A percentile compares a stretch with the other conserved stretches of the same genome.
Evolutionary conservation across 2,797 vertebrate genomes (phyloP).

Genomic region (Coregonus ussuriensis): DNA sequence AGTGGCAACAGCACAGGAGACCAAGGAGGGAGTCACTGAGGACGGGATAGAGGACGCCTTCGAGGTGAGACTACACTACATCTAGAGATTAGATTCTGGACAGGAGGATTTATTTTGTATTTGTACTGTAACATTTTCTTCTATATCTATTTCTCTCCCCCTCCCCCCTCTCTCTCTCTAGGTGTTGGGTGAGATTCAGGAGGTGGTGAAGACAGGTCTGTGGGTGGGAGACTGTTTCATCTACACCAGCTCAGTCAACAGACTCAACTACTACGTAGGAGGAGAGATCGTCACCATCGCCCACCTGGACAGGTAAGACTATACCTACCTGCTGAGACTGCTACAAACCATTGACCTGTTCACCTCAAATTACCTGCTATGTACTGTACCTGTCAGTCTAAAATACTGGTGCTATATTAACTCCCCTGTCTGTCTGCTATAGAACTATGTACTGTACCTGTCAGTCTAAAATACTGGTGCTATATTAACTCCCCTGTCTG

Average conservation of each 20-base stretch:
- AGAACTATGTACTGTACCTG: slow-evolving; percentile 81
- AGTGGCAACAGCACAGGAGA: slow-evolving; percentile 86
- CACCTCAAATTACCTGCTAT: no score
- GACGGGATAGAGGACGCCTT: slow-evolving; percentile 94
- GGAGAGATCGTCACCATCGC: slow-evolving; percentile 95
- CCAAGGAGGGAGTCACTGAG: slow-evolving; percentile 85
- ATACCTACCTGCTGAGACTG: no score
- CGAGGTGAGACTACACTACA: slow-evolving; percentile 73
- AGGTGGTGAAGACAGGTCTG: slow-evolving; percentile 90
- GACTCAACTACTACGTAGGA: slow-evolving; percentile 93
- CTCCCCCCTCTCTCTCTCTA: not conserved
- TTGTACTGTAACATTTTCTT: no score
- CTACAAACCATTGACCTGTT: no score
- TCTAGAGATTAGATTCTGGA: no score
- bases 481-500: no score
- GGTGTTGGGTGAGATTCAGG: slow-evolving; percentile 91
- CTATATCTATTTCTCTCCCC: not conserved
- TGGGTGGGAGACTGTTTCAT: slow-evolving; percentile 72
- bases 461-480: no score
- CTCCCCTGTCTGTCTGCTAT: no score
- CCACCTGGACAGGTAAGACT: slow-evolving; percentile 84
- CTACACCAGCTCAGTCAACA: slow-evolving; percentile 94
- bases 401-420: no score
- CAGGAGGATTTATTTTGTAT: no score
- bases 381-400: no score